Percentiles rank a stretch among this genome's conserved stretches.
Evolutionary conservation across 2,797 vertebrate genomes (phyloP).

Genomic region (Pseudopleuronectes americanus): DNA sequence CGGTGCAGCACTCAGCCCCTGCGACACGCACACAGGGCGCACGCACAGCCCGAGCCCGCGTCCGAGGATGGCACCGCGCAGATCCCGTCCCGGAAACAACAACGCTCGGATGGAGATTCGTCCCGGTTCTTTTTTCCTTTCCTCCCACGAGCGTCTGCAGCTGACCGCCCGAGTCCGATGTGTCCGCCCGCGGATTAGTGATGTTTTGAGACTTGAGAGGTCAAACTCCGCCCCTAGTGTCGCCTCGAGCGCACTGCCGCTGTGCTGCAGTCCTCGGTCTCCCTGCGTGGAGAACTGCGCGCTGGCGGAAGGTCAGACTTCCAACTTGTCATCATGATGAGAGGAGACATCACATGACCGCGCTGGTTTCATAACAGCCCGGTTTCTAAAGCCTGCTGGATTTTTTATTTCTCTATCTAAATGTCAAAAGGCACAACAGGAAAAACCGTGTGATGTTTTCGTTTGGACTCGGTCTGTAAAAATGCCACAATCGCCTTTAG

Average conservation of each 20-base stretch:
- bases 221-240: constrained; percentile 84
- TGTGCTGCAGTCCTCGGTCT: constrained; percentile 67
- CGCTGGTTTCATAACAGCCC: constrained; percentile 76
- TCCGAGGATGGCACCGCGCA: constrained; percentile 9
- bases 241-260: constrained; percentile 71
- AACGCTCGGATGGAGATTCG: constrained; percentile 25
- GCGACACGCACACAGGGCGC: constrained; percentile 38
- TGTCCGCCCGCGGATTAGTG: constrained; percentile 82
- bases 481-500: not conserved
- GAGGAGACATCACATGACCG: constrained; percentile 79
- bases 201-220: constrained; percentile 82
- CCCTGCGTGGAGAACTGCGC: constrained; percentile 67
- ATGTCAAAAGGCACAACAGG: constrained; percentile 16
- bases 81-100: constrained; percentile 15
- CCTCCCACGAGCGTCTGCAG: constrained; percentile 29
- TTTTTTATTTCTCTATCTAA: constrained; percentile 5
- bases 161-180: constrained; percentile 67
- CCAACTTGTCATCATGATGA: constrained; percentile 80
- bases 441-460: not conserved
- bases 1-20: constrained; percentile 57
- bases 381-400: constrained; percentile 51
- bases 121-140: not conserved
- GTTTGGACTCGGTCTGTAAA: not conserved
- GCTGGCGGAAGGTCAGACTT: constrained; percentile 80
- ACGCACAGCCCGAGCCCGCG: constrained; percentile 28